A percentile compares a stretch with the other conserved stretches of the same genome.
These are phyloP conservation scores for Spheniscus humboldti DNA, from an alignment of 2,797 vertebrate species.

Conservation along the genomic window DNA sequence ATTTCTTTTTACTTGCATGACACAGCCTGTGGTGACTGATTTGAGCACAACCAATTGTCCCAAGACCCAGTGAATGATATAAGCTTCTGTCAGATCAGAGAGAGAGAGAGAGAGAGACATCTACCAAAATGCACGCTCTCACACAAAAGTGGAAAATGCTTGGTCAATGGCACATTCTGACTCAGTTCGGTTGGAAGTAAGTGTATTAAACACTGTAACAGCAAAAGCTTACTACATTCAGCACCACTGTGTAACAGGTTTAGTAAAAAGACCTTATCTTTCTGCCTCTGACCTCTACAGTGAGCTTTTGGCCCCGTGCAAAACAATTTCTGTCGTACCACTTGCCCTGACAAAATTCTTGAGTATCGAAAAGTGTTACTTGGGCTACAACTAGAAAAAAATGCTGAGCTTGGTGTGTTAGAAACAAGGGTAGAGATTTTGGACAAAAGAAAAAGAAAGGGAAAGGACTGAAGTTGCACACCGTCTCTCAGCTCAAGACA, in stretches of 20 bases:
- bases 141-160: neutral
- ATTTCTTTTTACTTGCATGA: neutral
- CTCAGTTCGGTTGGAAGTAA: neutral
- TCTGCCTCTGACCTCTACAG: neutral
- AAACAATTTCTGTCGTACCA: neutral
- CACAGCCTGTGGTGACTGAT: neutral
- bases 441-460: fast-evolving
- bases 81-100: neutral
- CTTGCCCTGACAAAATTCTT: neutral
- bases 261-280: neutral
- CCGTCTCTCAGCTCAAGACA: neutral
- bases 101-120: neutral
- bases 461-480: neutral
- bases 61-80: neutral
- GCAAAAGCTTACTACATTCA: neutral
- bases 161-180: neutral
- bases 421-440: neutral
- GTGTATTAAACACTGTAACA: neutral
- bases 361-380: neutral
- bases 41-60: neutral
- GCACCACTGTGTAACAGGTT: neutral
- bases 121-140: neutral
- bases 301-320: neutral
- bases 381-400: neutral
- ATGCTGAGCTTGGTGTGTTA: fast-evolving